Evolutionary conservation across 1,140 invertebrate species (phyloP).

Genomic region (Dendroctonus valens): DNA sequence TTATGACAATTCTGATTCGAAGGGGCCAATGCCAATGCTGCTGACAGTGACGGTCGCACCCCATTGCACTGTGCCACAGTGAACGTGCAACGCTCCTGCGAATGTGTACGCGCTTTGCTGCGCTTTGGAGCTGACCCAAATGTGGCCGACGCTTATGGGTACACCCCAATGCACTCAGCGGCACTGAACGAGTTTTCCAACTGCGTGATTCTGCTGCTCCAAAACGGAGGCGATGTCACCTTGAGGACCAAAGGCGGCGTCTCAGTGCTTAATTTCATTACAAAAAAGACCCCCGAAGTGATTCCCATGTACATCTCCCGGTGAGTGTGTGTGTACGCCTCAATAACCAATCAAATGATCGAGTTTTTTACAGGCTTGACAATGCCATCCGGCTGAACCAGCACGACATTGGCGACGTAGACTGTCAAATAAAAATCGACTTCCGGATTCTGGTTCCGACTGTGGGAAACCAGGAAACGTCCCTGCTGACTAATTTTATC

Average conservation of each 20-base stretch:
- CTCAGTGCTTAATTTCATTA: slow-evolving; percentile 76
- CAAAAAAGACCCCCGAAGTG: slow-evolving; percentile 76
- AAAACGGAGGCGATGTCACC: slow-evolving; percentile 79
- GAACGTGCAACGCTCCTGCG: slow-evolving; percentile 68
- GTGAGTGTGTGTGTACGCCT: no score
- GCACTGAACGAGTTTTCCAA: slow-evolving; percentile 79
- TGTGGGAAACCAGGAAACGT: slow-evolving; percentile 60
- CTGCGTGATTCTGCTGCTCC: slow-evolving; percentile 72
- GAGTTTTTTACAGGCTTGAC: no score
- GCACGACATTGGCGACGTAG: slow-evolving; percentile 77
- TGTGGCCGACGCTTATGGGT: slow-evolving; percentile 73
- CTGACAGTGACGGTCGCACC: slow-evolving; percentile 69
- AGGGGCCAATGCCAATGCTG: slow-evolving; percentile 60
- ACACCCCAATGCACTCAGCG: slow-evolving; percentile 77
- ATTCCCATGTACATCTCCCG: slow-evolving; percentile 63
- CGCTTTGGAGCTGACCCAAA: slow-evolving; percentile 74
- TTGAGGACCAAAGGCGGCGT: slow-evolving; percentile 75
- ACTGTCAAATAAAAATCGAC: slow-evolving; percentile 77
- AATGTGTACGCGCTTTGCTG: slow-evolving; percentile 65
- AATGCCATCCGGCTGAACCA: slow-evolving; percentile 74
- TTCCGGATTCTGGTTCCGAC: slow-evolving; percentile 67
- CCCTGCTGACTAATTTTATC: slow-evolving; percentile 70
- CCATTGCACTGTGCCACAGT: slow-evolving; percentile 78
- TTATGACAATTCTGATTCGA: neutral
- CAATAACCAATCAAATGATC: no score